phyloP scores from a whole-genome alignment of 2,797 vertebrate species.

The Diglossa cyanea region DNA sequence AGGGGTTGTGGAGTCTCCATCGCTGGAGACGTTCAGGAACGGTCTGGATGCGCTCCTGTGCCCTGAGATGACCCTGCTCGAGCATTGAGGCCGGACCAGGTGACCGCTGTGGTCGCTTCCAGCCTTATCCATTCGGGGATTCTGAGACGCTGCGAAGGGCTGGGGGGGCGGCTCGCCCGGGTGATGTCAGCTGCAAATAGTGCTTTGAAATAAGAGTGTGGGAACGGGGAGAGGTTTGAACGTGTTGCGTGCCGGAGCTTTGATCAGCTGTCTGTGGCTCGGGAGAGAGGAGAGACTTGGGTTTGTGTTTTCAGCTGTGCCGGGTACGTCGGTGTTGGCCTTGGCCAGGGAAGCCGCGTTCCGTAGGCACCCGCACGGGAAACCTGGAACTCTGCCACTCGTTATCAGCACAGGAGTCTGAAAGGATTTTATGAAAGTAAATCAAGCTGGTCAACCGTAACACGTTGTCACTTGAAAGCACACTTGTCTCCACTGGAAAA shows the following conservation, averaged over 20 bases:
- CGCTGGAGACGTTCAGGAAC: background rate
- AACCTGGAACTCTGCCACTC: background rate
- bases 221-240: slow-evolving; percentile 7
- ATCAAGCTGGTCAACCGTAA: background rate
- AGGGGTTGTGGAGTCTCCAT: background rate
- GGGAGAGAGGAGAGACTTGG: background rate
- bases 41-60: background rate
- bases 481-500: background rate
- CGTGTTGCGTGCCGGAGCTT: background rate
- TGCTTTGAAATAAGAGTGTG: background rate
- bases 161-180: background rate
- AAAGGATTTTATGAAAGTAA: background rate
- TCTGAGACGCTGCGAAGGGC: background rate
- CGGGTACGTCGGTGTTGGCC: background rate
- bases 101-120: background rate
- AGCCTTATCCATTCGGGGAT: background rate
- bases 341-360: background rate
- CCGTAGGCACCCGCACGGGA: background rate
- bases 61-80: background rate
- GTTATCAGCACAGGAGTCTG: background rate
- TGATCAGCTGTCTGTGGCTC: background rate
- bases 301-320: slow-evolving; percentile 21
- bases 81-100: background rate
- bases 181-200: background rate
- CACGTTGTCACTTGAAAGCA: background rate